Percentiles rank a stretch among this genome's conserved stretches.
Conservation (phyloP, 2,888 invertebrate species). For the Nymphalis polychloros region DNA sequence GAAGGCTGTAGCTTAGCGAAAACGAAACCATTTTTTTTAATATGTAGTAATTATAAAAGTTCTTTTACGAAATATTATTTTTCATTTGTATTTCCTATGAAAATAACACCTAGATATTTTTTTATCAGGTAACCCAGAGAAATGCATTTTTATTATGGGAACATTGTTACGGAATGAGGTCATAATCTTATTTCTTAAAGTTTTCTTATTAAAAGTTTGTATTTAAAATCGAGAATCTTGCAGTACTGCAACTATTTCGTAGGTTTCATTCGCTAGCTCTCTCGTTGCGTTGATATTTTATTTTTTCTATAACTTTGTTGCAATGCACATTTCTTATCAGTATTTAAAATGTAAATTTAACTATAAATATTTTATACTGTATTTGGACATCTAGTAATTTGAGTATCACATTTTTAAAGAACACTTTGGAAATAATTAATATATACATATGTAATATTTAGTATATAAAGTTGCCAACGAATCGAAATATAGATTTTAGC, state of each 20-base stretch:
- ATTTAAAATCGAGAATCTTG: constrained; percentile 52
- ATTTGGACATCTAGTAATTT: no score
- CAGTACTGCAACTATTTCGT: constrained; percentile 49
- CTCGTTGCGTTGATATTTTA: constrained; percentile 48
- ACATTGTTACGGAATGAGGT: constrained; percentile 44
- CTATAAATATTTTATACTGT: neutral
- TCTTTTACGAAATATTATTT: no score
- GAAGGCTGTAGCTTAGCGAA: no score
- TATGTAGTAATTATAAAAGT: no score
- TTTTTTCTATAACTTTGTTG: constrained; percentile 35
- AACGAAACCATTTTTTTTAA: no score
- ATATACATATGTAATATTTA: no score
- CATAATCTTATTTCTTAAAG: constrained; percentile 59
- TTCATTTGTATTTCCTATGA: neutral
- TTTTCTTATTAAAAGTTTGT: constrained; percentile 75
- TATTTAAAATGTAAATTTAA: constrained; percentile 14
- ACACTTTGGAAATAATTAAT: no score
- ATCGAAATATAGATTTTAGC: no score
- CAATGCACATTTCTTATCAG: constrained; percentile 16
- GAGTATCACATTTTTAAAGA: no score
- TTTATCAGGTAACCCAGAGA: constrained; percentile 9
- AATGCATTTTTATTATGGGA: constrained; percentile 19
- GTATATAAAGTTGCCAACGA: no score
- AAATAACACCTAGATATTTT: neutral
- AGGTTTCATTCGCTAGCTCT: constrained; percentile 55